phyloP scores from a whole-genome alignment of 2,888 invertebrate genomes.

The Tolmerus cingulatus region DNA sequence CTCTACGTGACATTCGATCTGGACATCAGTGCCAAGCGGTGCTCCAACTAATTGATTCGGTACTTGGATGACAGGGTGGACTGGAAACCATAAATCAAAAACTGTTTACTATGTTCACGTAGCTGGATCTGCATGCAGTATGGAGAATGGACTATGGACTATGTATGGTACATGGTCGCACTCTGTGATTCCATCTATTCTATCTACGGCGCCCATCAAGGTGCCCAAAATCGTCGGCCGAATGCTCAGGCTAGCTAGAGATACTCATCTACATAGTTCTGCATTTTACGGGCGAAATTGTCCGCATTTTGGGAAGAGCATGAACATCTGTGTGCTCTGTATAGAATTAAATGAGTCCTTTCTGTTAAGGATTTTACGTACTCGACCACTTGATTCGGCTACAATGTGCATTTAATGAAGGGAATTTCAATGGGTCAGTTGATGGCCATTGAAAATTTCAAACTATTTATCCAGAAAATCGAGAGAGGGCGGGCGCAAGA shows the following conservation, averaged over 20 bases:
- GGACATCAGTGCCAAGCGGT: conserved; percentile 85
- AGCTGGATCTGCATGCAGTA: conserved; percentile 42
- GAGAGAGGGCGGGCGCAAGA: conserved; percentile 5
- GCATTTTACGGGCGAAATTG: conserved; percentile 36
- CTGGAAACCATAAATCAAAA: conserved; percentile 66
- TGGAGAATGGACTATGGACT: background rate
- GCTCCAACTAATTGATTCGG: conserved; percentile 92
- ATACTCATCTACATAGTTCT: conserved; percentile 25
- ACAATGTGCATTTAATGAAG: conserved; percentile 48
- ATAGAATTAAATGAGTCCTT: conserved; percentile 44
- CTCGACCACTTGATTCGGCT: conserved; percentile 42
- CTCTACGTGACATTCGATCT: conserved; percentile 88
- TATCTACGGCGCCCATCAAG: conserved; percentile 20
- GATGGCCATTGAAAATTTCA: conserved; percentile 47
- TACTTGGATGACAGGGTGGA: conserved; percentile 90
- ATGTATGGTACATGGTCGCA: background rate
- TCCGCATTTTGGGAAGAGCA: conserved; percentile 37
- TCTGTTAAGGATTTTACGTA: conserved; percentile 38
- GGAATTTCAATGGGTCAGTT: conserved; percentile 46
- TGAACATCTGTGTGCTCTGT: conserved; percentile 37
- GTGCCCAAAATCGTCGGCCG: conserved; percentile 9
- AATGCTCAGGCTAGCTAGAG: conserved; percentile 17
- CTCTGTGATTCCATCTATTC: background rate
- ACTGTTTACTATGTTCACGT: conserved; percentile 48
- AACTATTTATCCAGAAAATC: conserved; percentile 44